Conservation (phyloP, 30 jellyfish, hydroid and myxozoan species). For the Aurelia aurita region DNA sequence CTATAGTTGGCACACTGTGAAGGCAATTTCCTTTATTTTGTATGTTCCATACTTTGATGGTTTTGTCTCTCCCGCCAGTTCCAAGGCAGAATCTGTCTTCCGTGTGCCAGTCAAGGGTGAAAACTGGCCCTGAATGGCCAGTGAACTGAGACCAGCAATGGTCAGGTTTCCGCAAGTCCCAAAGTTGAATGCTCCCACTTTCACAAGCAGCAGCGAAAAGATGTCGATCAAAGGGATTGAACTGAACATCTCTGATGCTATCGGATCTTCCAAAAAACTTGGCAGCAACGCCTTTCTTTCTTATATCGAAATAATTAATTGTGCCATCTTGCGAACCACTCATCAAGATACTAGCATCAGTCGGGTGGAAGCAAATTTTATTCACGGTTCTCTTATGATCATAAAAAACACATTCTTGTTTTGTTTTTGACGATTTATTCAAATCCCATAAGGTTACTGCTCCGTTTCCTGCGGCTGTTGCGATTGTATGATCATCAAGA, state of each 20-base stretch:
- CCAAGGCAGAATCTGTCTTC: constrained; percentile 95
- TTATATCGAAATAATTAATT: constrained; percentile 77
- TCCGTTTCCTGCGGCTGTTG: constrained; percentile 98
- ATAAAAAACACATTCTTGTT: constrained; percentile 85
- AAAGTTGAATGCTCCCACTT: constrained; percentile 92
- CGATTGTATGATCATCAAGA: constrained; percentile 76
- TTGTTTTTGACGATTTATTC: constrained; percentile 69
- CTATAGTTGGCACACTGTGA: constrained; percentile 89
- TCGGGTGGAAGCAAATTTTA: constrained; percentile 91
- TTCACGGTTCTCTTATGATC: constrained; percentile 93
- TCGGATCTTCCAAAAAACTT: constrained; percentile 92
- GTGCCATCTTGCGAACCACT: constrained; percentile 98
- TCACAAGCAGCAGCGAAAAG: constrained; percentile 98
- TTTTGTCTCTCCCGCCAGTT: constrained; percentile 97
- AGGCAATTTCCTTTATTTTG: constrained; percentile 72
- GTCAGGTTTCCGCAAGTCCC: constrained; percentile 94
- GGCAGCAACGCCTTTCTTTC: constrained; percentile 70
- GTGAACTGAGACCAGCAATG: constrained; percentile 75
- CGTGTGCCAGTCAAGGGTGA: constrained; percentile 97
- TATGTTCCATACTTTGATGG: constrained; percentile 92
- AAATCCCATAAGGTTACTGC: constrained; percentile 95
- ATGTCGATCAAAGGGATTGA: constrained; percentile 81
- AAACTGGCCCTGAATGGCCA: constrained; percentile 96
- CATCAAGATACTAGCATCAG: constrained; percentile 77
- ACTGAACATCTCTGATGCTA: constrained; percentile 95